These are phyloP conservation scores for Gorsachius goisagi DNA, from an alignment of 2,113 vertebrate species.

Conservation along the genomic window DNA sequence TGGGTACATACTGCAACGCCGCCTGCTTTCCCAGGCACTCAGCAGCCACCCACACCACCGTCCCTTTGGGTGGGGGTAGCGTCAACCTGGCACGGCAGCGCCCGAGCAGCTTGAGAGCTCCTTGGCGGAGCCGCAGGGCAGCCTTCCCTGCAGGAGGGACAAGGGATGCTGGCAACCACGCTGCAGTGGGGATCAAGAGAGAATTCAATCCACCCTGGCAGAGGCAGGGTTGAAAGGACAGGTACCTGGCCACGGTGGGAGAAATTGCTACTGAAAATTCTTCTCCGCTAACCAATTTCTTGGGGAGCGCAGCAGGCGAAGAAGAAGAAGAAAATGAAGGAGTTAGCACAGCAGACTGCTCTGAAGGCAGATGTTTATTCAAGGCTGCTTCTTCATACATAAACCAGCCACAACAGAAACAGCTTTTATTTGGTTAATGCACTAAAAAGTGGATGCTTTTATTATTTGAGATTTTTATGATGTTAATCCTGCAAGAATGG, in stretches of 20 bases:
- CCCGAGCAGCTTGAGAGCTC: background rate
- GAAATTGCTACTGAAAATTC: background rate
- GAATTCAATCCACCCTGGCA: background rate
- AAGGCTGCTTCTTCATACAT: background rate
- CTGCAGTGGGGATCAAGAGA: background rate
- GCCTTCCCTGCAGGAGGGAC: background rate
- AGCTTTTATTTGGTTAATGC: background rate
- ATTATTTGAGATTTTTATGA: constrained; percentile 1
- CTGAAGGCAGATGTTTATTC: background rate
- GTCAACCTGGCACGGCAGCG: accelerated
- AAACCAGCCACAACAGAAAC: background rate
- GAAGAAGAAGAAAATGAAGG: background rate
- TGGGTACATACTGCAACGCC: background rate
- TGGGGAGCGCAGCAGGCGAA: background rate
- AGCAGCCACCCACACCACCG: background rate
- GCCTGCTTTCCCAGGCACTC: background rate
- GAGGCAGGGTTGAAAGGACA: background rate
- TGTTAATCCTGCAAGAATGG: constrained; percentile 12
- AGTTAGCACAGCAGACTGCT: background rate
- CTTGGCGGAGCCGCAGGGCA: background rate
- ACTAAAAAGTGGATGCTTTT: background rate
- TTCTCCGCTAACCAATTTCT: background rate
- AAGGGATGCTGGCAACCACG: accelerated
- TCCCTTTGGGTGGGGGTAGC: background rate
- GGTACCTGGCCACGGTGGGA: background rate